Percentiles rank a stretch among this genome's conserved stretches.
These are phyloP conservation scores for Plodia interpunctella DNA, from an alignment of 1,140 invertebrate genomes.

Conservation along the genomic window DNA sequence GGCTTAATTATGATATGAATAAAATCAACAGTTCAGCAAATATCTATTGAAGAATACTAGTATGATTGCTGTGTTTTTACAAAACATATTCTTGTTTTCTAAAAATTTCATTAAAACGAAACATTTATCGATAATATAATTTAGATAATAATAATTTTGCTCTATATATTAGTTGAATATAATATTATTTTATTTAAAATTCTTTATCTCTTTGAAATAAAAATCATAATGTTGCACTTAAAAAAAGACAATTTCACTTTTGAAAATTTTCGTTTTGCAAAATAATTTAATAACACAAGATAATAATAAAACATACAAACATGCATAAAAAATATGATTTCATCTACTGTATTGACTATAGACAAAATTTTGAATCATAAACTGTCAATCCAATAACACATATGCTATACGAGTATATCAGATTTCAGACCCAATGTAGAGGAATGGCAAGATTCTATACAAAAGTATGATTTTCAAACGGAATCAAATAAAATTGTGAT, in stretches of 20 bases:
- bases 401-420: too few species aligned
- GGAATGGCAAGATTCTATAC: conserved; percentile 9
- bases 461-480: neutral
- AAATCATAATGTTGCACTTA: neutral
- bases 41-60: conserved; percentile 12
- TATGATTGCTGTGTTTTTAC: neutral
- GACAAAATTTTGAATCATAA: neutral
- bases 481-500: too few species aligned
- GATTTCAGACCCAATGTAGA: conserved; percentile 8
- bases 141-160: neutral
- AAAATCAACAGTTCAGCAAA: conserved; percentile 13
- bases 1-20: conserved; percentile 49
- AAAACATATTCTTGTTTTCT: neutral
- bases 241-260: neutral
- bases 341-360: neutral
- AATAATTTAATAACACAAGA: neutral
- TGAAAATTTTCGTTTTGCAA: neutral
- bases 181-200: neutral
- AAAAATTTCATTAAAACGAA: neutral
- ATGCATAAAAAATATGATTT: neutral
- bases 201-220: neutral
- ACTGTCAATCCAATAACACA: neutral
- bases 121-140: conserved; percentile 1
- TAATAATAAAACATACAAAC: conserved; percentile 6
- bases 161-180: conserved; percentile 8